A percentile compares a stretch with the other conserved stretches of the same genome.
These are phyloP conservation scores for Protonibea diacanthus DNA, from an alignment of 2,797 vertebrate species.

Conservation along the genomic window DNA sequence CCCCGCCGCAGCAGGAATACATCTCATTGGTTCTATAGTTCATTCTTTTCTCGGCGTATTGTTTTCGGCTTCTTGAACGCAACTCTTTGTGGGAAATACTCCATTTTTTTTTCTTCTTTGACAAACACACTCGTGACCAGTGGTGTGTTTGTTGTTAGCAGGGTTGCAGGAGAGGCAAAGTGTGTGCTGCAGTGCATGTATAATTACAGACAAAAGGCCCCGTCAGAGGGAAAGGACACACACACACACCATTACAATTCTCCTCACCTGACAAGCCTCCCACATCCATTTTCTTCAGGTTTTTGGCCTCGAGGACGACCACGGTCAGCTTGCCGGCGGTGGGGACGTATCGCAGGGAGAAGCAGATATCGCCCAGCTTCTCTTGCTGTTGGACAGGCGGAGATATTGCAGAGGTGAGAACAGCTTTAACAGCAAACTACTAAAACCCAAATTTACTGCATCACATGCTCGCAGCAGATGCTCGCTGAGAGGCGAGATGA, in stretches of 20 bases:
- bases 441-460: constrained; percentile 37
- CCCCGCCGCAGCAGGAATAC: constrained; percentile 3
- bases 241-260: constrained; percentile 36
- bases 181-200: constrained; percentile 44
- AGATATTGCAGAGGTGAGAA: constrained; percentile 62
- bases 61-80: not conserved
- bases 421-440: constrained; percentile 21
- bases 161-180: constrained; percentile 40
- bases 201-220: constrained; percentile 68
- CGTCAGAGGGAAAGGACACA: constrained; percentile 54
- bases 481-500: constrained; percentile 16
- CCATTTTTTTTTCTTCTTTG: not conserved
- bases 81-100: not conserved
- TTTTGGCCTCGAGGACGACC: constrained; percentile 98
- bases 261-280: constrained; percentile 96
- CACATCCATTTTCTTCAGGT: constrained; percentile 99
- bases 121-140: constrained; percentile 8
- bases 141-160: constrained; percentile 24
- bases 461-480: constrained; percentile 46
- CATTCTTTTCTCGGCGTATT: not conserved
- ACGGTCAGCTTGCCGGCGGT: constrained; percentile 99
- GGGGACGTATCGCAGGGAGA: constrained; percentile 98
- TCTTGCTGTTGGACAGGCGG: constrained; percentile 90
- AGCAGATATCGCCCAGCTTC: constrained; percentile 99
- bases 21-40: not conserved